These are phyloP conservation scores for Amphilophus citrinellus DNA, from an alignment of 2,113 vertebrate genomes.

Conservation along the genomic window DNA sequence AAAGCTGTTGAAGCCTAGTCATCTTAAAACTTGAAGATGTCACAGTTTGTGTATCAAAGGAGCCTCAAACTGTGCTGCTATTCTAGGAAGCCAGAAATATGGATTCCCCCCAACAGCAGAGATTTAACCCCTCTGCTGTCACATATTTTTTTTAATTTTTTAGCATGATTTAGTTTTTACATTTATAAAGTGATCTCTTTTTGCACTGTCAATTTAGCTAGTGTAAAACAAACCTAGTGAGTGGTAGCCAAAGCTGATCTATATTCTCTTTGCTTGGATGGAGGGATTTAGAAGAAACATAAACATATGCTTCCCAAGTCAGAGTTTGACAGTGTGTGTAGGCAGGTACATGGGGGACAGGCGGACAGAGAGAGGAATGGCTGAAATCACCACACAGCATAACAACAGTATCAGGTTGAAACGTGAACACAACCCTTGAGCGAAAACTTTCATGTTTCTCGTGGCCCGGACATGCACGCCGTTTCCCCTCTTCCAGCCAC, in stretches of 20 bases:
- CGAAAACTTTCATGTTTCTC: conserved; percentile 71
- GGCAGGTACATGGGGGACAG: conserved; percentile 36
- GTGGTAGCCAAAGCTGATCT: neutral
- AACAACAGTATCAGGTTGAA: conserved; percentile 74
- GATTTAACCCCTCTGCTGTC: conserved; percentile 40
- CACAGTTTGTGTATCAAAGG: conserved; percentile 6
- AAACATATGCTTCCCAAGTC: conserved; percentile 39
- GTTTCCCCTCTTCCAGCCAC: conserved; percentile 39
- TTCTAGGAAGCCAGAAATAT: conserved; percentile 25
- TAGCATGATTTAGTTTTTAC: conserved; percentile 42
- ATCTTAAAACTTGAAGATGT: conserved; percentile 1
- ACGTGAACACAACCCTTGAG: conserved; percentile 56
- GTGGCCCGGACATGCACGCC: conserved; percentile 50
- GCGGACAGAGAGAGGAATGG: conserved; percentile 34
- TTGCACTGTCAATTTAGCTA: conserved; percentile 4
- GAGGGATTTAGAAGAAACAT: neutral
- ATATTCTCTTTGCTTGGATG: conserved; percentile 19
- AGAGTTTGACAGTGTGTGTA: conserved; percentile 35
- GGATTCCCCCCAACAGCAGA: conserved; percentile 13
- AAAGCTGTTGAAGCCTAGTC: neutral
- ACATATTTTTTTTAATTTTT: conserved; percentile 27
- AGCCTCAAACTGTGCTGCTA: conserved; percentile 25
- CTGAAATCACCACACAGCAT: conserved; percentile 31
- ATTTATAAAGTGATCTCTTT: conserved; percentile 11
- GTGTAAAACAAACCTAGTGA: conserved; percentile 11